phyloP scores from a whole-genome alignment of 2,888 invertebrate genomes.

The Mesorhabditis belari region DNA sequence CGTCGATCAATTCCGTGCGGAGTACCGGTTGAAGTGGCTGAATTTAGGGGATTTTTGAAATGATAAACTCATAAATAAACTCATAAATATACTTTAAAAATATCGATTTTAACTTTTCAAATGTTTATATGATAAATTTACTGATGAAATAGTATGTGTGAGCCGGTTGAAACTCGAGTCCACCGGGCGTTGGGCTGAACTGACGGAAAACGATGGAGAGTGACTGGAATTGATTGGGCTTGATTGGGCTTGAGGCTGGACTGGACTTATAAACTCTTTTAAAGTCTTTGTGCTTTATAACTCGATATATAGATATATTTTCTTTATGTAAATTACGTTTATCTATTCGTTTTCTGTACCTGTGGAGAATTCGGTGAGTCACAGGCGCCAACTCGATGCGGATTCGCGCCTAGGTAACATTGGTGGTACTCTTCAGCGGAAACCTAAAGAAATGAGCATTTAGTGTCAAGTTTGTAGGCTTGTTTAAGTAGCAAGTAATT shows the following conservation, averaged over 20 bases:
- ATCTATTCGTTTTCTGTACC: too few relatives aligned
- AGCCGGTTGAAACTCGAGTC: conserved; percentile 48
- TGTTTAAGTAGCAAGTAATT: too few relatives aligned
- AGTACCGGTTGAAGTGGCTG: conserved; percentile 49
- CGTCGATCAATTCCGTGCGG: conserved; percentile 41
- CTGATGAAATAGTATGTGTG: conserved; percentile 48
- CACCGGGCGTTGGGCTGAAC: conserved; percentile 49
- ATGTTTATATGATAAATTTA: conserved; percentile 18
- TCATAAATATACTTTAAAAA: neutral
- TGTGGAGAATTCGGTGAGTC: conserved; percentile 12
- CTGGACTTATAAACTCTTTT: neutral
- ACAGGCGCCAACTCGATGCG: conserved; percentile 25
- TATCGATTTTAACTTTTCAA: neutral
- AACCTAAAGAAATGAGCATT: conserved; percentile 20
- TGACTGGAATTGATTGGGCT: too few relatives aligned
- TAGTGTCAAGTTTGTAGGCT: too few relatives aligned
- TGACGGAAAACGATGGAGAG: conserved; percentile 45
- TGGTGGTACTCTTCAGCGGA: conserved; percentile 33
- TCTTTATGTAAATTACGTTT: too few relatives aligned
- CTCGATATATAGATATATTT: too few relatives aligned
- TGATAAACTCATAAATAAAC: neutral
- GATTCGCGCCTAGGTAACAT: conserved; percentile 18
- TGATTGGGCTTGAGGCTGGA: conserved; percentile 1
- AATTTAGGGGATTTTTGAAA: conserved; percentile 4
- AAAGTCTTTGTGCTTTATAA: too few relatives aligned